Conservation (phyloP, 2,888 invertebrate genomes). For the Acholoe squamosa region DNA sequence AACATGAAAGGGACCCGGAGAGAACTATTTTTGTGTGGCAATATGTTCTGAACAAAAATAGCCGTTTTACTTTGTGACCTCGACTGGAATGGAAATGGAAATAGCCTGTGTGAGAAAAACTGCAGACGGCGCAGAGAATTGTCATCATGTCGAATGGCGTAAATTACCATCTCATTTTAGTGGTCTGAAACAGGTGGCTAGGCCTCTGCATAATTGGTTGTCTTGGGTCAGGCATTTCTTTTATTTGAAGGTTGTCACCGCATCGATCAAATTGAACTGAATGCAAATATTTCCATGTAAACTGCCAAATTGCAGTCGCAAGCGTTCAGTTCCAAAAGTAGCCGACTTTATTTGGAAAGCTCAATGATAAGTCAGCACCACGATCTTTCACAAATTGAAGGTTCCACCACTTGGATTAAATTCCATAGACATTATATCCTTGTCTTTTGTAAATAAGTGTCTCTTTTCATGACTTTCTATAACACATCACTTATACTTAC, state of each 20-base stretch:
- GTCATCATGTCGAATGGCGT: too few species aligned
- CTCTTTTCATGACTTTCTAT: too few species aligned
- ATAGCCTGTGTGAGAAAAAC: too few species aligned
- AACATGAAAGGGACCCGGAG: background rate
- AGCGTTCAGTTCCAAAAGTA: constrained; percentile 6
- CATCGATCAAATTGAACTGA: constrained; percentile 3
- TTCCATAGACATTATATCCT: too few species aligned
- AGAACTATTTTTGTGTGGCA: background rate
- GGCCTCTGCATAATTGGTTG: constrained; percentile 3
- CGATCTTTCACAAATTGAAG: too few species aligned
- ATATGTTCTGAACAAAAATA: background rate
- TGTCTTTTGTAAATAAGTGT: too few species aligned
- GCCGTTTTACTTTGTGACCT: background rate
- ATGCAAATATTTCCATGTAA: background rate
- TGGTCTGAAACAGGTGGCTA: background rate
- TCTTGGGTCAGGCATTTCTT: background rate
- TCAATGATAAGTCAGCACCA: too few species aligned
- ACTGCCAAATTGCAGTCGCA: background rate
- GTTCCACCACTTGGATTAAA: too few species aligned
- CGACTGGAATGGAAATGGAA: background rate
- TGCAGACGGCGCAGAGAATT: too few species aligned
- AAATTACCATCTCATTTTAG: background rate
- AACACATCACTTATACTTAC: too few species aligned
- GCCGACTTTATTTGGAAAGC: background rate
- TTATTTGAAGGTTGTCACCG: background rate